phyloP scores from a whole-genome alignment of 2,113 vertebrate genomes.

The Dissostichus mawsoni region DNA sequence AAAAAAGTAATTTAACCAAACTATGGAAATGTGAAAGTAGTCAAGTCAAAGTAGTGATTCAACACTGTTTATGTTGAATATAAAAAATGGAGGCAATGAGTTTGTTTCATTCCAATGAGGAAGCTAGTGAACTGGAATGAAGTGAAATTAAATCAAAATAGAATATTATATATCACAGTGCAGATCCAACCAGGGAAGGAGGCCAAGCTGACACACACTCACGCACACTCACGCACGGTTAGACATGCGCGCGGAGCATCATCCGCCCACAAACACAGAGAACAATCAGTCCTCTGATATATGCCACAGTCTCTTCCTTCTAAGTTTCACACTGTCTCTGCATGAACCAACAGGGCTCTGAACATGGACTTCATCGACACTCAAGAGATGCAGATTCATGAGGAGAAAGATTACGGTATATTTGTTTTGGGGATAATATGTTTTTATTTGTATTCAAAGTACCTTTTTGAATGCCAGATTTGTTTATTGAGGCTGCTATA shows the following conservation, averaged over 20 bases:
- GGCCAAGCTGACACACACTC: conserved; percentile 30
- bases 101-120: conserved; percentile 18
- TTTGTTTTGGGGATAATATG: not conserved
- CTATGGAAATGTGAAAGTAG: no score
- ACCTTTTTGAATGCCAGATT: not conserved
- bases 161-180: conserved; percentile 34
- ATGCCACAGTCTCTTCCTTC: conserved; percentile 42
- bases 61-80: not conserved
- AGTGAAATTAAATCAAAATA: conserved; percentile 29
- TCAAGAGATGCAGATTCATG: conserved; percentile 1
- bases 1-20: no score
- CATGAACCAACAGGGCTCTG: conserved; percentile 6
- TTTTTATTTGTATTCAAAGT: not conserved
- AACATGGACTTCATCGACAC: conserved; percentile 4
- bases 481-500: not conserved
- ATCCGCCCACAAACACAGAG: conserved; percentile 66
- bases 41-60: no score
- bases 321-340: conserved; percentile 31
- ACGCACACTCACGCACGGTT: conserved; percentile 4
- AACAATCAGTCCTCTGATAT: conserved; percentile 64
- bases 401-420: conserved; percentile 2
- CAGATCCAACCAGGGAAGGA: conserved; percentile 48
- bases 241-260: conserved; percentile 43
- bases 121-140: conserved; percentile 37
- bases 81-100: not conserved